Conservation (phyloP, 1,140 invertebrate species). For the Saccostrea echinata region DNA sequence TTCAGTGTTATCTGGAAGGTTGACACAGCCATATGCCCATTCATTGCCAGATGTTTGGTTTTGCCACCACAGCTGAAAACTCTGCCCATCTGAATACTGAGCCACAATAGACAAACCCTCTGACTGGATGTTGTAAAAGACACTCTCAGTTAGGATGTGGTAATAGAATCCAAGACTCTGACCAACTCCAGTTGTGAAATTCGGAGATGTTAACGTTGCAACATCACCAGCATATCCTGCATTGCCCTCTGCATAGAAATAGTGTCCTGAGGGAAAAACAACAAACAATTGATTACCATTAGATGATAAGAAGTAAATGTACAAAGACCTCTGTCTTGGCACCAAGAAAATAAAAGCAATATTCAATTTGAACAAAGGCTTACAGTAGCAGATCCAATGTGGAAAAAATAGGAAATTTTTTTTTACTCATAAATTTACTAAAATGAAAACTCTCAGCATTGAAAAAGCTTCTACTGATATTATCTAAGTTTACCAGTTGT, state of each 20-base stretch:
- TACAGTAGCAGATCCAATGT: too few relatives aligned
- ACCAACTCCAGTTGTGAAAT: constrained; percentile 52
- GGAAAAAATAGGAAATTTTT: too few relatives aligned
- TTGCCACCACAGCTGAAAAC: constrained; percentile 29
- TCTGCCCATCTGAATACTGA: neutral
- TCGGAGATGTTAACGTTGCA: constrained; percentile 57
- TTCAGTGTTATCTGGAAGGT: constrained; percentile 56
- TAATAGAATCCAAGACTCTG: constrained; percentile 68
- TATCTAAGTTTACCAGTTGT: constrained; percentile 53
- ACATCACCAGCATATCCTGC: constrained; percentile 60
- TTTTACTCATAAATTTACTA: too few relatives aligned
- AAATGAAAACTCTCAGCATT: too few relatives aligned
- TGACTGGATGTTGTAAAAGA: constrained; percentile 14
- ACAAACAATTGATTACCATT: neutral
- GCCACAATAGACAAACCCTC: constrained; percentile 56
- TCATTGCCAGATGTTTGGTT: constrained; percentile 46
- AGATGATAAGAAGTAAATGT: neutral
- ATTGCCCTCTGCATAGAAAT: constrained; percentile 68
- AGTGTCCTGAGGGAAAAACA: constrained; percentile 61
- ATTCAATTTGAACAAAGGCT: too few relatives aligned
- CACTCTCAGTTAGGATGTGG: constrained; percentile 56
- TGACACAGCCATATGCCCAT: constrained; percentile 63
- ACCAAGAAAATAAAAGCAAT: too few relatives aligned
- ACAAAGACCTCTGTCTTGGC: too few relatives aligned
- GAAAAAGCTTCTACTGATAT: too few relatives aligned